Evolutionary conservation across 2,113 vertebrate genomes (phyloP).

Genomic region (Pomatostomus ruficeps): DNA sequence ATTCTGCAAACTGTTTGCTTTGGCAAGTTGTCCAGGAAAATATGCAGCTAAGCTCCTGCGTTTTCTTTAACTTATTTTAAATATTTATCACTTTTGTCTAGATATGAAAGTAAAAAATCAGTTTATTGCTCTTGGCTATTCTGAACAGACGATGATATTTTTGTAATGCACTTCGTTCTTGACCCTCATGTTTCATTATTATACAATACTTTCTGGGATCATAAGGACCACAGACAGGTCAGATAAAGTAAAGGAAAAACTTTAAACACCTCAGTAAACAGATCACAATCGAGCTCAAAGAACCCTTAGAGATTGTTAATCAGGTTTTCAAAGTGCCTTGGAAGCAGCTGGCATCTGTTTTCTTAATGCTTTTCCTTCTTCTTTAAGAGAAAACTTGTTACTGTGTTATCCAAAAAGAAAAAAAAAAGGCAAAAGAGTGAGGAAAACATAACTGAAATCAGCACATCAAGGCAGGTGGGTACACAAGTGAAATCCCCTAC

Average conservation of each 20-base stretch:
- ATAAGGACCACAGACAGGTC: neutral
- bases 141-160: neutral
- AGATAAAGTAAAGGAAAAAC: neutral
- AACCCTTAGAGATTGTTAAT: neutral
- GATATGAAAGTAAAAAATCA: neutral
- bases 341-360: neutral
- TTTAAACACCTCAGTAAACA: neutral
- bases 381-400: neutral
- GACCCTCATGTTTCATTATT: neutral
- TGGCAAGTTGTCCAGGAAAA: neutral
- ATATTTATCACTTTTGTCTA: neutral
- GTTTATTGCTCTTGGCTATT: neutral
- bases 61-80: neutral
- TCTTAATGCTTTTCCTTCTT: neutral
- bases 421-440: neutral
- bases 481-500: neutral
- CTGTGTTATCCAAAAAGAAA: neutral
- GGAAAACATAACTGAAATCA: neutral
- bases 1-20: neutral
- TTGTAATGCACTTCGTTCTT: neutral
- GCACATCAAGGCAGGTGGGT: neutral
- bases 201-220: neutral
- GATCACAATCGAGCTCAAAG: neutral
- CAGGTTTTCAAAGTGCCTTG: neutral
- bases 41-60: neutral